Evolutionary conservation across 2,113 vertebrate genomes (phyloP), one percentile per base, ranked within the genome.

Genomic region (Phyllostomus hastatus): DNA sequence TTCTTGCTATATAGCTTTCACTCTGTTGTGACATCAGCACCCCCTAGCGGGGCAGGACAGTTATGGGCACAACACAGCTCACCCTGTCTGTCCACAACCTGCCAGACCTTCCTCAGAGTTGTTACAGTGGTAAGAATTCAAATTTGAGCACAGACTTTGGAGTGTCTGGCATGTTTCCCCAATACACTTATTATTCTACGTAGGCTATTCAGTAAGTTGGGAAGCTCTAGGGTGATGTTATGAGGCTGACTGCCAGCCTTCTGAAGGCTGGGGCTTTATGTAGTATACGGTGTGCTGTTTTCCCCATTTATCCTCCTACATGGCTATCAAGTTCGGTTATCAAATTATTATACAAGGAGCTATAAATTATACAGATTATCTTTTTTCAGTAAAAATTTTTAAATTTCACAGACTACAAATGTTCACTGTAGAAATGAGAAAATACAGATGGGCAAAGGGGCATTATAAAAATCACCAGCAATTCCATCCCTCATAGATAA

Each of bases 31-130:
- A 64, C 92, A 97, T 54, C 80, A 91, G 92, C 98, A 94, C 98
- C 97, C 98, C 98, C 98, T 98, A 97, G 97, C 97, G 98, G 98
- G 61, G 26, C 46, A 84, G 26, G 67, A 85, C 7, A 54, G 57
- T 15, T 84, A 64, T 79, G 79, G 50, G 35, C 67, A 46, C 59
- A 38, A 67, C 17, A 31, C 0, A 15, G 19, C 43, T 35, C 31
- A 15, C 8, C 19, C 33, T 48, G 59, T 22, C 24, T 57, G 83
- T 14, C 20, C 85, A 78, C 2, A 85, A 79, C 69, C 17, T 31
- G 48, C 54, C 35, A 78, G 17, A 50, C 41, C 28, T 72, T 57
- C 43, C 66, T 95, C 16, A 54, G 35, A 28, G 14, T 24, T 76
- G 12, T 10, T 81, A 52, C 7, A 93, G 82, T 22, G 85, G 78